These are phyloP conservation scores for Brachirus orientalis DNA, from an alignment of 2,113 vertebrate species.

Conservation along the genomic window DNA sequence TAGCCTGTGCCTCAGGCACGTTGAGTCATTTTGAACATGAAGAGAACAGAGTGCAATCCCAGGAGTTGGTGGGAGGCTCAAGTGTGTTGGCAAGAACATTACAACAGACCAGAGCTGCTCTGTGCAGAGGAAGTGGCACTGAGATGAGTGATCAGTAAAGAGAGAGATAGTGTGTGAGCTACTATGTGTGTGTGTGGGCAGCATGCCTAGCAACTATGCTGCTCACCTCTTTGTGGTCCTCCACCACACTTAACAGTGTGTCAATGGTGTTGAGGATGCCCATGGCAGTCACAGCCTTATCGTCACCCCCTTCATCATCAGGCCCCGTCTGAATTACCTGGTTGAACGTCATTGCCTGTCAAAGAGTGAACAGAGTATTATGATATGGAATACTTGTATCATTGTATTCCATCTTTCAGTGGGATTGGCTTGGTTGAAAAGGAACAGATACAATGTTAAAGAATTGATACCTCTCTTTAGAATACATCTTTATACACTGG, in stretches of 20 bases:
- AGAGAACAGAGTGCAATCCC: constrained; percentile 62
- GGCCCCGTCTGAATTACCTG: constrained; percentile 98
- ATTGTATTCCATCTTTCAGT: too few relatives aligned
- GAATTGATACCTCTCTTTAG: too few relatives aligned
- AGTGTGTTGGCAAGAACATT: constrained; percentile 63
- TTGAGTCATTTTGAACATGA: constrained; percentile 65
- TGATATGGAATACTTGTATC: neutral
- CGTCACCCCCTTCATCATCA: constrained; percentile 97
- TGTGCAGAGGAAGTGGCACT: constrained; percentile 53
- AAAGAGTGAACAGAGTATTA: constrained; percentile 17
- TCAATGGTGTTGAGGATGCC: constrained; percentile 99
- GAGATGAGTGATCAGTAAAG: constrained; percentile 36
- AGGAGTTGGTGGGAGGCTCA: constrained; percentile 74
- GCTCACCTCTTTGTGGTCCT: constrained; percentile 98
- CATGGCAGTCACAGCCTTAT: constrained; percentile 99
- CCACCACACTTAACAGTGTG: constrained; percentile 97
- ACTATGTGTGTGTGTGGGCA: constrained; percentile 25
- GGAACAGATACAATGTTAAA: too few relatives aligned
- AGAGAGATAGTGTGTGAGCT: neutral
- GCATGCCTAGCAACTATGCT: constrained; percentile 19
- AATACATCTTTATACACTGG: too few relatives aligned
- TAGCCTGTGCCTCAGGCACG: constrained; percentile 56
- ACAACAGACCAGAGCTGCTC: constrained; percentile 54
- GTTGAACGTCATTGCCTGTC: constrained; percentile 98
- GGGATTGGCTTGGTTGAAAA: too few relatives aligned